phyloP scores from a whole-genome alignment of 1,140 invertebrate genomes.

The Procambarus virginalis region DNA sequence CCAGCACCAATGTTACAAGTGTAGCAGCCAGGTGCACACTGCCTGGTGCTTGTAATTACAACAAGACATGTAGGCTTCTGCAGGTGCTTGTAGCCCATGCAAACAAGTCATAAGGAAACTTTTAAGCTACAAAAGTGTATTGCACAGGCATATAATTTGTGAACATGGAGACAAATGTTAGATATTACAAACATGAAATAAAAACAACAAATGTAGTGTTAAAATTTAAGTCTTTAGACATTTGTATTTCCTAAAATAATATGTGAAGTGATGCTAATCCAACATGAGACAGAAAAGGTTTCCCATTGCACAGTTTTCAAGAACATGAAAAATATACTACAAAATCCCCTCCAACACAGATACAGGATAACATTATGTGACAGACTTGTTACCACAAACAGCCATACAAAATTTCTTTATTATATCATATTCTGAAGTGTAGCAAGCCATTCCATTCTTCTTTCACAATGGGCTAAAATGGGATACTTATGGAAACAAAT shows the following conservation, averaged over 20 bases:
- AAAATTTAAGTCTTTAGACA: conserved; percentile 37
- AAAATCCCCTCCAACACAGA: not conserved
- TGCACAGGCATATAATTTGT: conserved; percentile 62
- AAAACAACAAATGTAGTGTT: conserved; percentile 24
- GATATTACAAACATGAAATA: conserved; percentile 60
- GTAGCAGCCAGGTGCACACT: conserved; percentile 43
- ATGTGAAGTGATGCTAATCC: not conserved
- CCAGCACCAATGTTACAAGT: conserved; percentile 42
- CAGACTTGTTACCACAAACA: not conserved
- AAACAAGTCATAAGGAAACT: conserved; percentile 63
- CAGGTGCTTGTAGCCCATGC: conserved; percentile 62
- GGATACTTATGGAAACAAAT: not conserved
- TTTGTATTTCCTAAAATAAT: conserved; percentile 18
- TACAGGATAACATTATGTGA: not conserved
- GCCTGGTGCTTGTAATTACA: conserved; percentile 45
- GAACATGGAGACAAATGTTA: conserved; percentile 62
- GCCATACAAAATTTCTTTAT: not conserved
- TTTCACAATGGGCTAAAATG: not conserved
- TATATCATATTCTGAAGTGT: not conserved
- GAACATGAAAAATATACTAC: not conserved
- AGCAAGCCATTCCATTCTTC: not conserved
- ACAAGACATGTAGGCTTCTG: conserved; percentile 53
- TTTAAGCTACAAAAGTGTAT: conserved; percentile 58
- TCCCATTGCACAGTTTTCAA: not conserved
- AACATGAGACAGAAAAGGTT: not conserved